phyloP scores from a whole-genome alignment of 2,797 vertebrate species.

The Diglossa cyanea region DNA sequence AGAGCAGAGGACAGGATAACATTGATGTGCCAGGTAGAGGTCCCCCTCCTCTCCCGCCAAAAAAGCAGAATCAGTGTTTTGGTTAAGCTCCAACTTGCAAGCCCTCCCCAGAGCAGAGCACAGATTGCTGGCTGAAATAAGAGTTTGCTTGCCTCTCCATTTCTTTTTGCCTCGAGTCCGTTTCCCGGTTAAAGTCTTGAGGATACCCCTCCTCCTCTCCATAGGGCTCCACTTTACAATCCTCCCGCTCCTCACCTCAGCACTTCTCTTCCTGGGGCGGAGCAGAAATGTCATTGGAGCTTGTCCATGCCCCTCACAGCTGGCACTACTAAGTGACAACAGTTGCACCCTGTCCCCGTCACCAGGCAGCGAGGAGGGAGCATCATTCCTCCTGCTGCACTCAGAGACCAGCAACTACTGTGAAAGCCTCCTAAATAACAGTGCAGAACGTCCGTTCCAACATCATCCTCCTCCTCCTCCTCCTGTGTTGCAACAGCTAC shows the following conservation, averaged over 20 bases:
- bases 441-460: background rate
- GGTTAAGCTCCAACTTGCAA: conserved; percentile 1
- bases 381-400: background rate
- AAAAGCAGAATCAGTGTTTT: background rate
- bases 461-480: conserved; percentile 33
- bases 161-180: conserved; percentile 56
- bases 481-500: conserved; percentile 49
- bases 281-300: conserved; percentile 32
- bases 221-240: conserved; percentile 63
- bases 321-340: conserved; percentile 35
- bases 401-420: background rate
- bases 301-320: background rate
- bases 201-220: conserved; percentile 63
- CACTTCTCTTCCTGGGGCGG: background rate
- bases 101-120: conserved; percentile 28
- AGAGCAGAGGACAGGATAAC: background rate
- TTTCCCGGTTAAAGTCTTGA: conserved; percentile 64
- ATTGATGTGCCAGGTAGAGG: background rate
- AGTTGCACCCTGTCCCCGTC: background rate
- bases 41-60: background rate
- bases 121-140: conserved; percentile 40
- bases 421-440: conserved; percentile 32
- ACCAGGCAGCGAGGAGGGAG: background rate
- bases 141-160: conserved; percentile 66
- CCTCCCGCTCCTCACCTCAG: conserved; percentile 59